Base-by-base conservation (phyloP, 2,888 invertebrate species). In the Tenthredo mesomela region DNA sequence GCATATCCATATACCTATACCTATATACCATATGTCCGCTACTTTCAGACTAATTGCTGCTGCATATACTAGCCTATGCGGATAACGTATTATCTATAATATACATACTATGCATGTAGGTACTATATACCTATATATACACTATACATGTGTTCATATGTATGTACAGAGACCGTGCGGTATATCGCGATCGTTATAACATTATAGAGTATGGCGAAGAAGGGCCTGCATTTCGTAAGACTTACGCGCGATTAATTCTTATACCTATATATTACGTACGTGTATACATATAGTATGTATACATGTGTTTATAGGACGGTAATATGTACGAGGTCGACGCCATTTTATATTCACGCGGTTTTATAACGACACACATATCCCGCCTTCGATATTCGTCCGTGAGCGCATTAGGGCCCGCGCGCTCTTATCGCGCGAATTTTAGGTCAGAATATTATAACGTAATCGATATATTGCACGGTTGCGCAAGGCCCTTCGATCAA, bases 351-450 rank as follows among this genome's bases (percentile, higher is more conserved):
- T 25, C 80, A 61, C 61, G 61, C 67, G 15, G 67, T 33, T 67
- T 67, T 67, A 67, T 67, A 67, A 67, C 70, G 37, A 78, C 54
- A 78, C 29, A 47, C 47, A 40, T 29, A 67, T 33, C 2, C 37
- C 61, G 80, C 25, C 61, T 80, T 80, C 61, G 80, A 80, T 80
- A 80, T 40, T 21, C 54, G 77, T 77, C 50, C 77, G 77, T 18
- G 37, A 25, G 58, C 37, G 58, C 37, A 25, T 50, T 21, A 61
- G 77, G 77, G 50, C 73, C 54, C 77, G 77, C 71, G 50, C 29
- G 77, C 77, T 25, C 82, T 82, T 82, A 82, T 82, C 82, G 82
- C 82, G 70, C 82, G 70, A 82, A 82, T 82, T 82, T 82, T 82
- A 82, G 82, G 82, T 82, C 82, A 82, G 67, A 82, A 82, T 67